Evolutionary conservation across 64 coral and sea anemone species (phyloP).

Genomic region (Acropora yongei): DNA sequence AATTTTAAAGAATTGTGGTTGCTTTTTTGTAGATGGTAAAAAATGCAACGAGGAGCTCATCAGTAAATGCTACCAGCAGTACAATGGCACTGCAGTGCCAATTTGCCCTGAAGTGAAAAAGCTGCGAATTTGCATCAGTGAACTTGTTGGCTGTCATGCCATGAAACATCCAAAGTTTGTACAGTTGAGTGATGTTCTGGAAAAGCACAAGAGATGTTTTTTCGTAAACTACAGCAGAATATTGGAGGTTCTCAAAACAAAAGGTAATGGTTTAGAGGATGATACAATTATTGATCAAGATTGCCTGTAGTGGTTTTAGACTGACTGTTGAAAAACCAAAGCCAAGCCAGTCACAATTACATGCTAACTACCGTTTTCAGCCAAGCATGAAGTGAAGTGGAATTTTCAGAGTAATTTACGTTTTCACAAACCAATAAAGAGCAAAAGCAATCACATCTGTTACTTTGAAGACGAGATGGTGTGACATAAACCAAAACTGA

Average conservation of each 20-base stretch:
- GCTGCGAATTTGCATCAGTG: conserved; percentile 58
- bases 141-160: conserved; percentile 61
- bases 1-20: background rate
- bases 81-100: conserved; percentile 51
- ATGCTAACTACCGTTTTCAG: no score
- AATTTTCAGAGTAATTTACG: no score
- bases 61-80: conserved; percentile 64
- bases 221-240: conserved; percentile 88
- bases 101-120: conserved; percentile 85
- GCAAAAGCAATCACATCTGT: no score
- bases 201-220: conserved; percentile 79
- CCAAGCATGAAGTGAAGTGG: no score
- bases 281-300: no score
- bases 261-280: conserved; percentile 29
- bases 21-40: conserved; percentile 50
- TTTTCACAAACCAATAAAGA: no score
- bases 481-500: no score
- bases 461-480: no score
- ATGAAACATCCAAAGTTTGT: conserved; percentile 89
- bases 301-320: no score
- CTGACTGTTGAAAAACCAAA: no score
- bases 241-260: conserved; percentile 62
- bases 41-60: conserved; percentile 80
- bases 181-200: conserved; percentile 51
- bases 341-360: no score